Base-by-base conservation (phyloP, 2,797 vertebrate genomes). In the Aulostomus chinensis region DNA sequence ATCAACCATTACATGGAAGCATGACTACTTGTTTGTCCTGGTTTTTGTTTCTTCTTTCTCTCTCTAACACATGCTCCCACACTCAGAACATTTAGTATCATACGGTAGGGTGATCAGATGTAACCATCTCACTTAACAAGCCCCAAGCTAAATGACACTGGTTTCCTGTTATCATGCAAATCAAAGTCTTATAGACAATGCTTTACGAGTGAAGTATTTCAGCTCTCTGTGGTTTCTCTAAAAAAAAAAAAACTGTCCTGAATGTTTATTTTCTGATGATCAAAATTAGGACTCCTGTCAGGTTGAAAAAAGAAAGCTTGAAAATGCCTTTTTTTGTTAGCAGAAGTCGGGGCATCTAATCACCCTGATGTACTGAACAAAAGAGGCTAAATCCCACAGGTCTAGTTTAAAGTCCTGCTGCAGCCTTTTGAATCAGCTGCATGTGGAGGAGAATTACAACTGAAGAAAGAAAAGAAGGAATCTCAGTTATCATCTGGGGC, bases 121-220 rank as follows among this genome's bases (percentile, higher is more conserved):
- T 45, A 42, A 46, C 21, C 14, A 16, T 41, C 41, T 63, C 21
- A 25, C 20, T 60, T n/a, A 30, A 24, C 29, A 28, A 28, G 52
- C 75, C 34, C 29, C 7, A 15, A 39, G 67, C 62, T 18, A 38
- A 41, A 26, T 69, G 45, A 77, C 45, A 63, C 73, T 80, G 40
- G 28, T 32, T 20, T 3, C 5, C 26, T 16, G 45, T 53, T 60
- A 30, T 18, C 24, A 73, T 56, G 53, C 29, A 46, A 59, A 67
- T 24, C 21, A 14, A 9, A 53, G 31, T 36, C 7, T 32, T 21
- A 45, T 14, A 33, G 31, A 34, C 41, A 46, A 8, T 12, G 39
- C 25, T 41, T 28, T 11, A 15, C 28, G 24, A n/a, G n/a, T n/a
- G n/a, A n/a, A n/a, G n/a, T n/a, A n/a, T n/a, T n/a, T n/a, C n/a